Evolutionary conservation across 2,888 invertebrate species (phyloP).

Genomic region (Dicyrtoma fusca): DNA sequence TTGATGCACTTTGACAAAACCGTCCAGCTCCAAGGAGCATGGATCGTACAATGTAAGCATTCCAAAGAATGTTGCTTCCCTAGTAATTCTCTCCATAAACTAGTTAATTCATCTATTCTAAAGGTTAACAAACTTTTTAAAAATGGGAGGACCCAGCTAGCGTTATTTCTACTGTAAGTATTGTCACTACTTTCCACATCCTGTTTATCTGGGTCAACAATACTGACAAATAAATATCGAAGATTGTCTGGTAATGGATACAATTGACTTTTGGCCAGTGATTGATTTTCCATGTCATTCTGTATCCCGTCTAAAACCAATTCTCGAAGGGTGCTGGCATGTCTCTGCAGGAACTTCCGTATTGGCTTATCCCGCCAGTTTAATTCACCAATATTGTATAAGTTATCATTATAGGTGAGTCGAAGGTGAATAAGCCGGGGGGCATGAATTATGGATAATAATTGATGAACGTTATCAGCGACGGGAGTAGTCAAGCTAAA

Average conservation of each 20-base stretch:
- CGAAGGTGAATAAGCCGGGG: constrained; percentile 2
- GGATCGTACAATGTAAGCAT: constrained; percentile 10
- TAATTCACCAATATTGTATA: background rate
- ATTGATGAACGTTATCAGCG: constrained; percentile 23
- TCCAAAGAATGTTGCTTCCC: background rate
- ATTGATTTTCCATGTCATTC: constrained; percentile 5
- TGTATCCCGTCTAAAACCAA: constrained; percentile 15
- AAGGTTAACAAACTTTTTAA: no score
- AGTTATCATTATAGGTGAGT: constrained; percentile 8
- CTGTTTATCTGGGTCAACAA: constrained; percentile 10
- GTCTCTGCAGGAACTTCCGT: constrained; percentile 1
- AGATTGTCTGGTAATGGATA: background rate
- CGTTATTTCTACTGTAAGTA: background rate
- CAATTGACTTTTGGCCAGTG: background rate
- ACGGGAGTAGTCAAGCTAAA: constrained; percentile 4
- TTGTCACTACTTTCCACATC: background rate
- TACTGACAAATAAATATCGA: constrained; percentile 3
- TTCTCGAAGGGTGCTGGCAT: background rate
- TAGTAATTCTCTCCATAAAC: constrained; percentile 9
- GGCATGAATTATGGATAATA: background rate
- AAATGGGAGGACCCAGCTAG: no score
- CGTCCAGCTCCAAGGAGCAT: constrained; percentile 13
- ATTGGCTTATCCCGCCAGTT: constrained; percentile 24
- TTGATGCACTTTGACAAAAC: background rate
- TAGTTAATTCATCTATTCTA: background rate